phyloP scores from a whole-genome alignment of 2,797 vertebrate species.

The Podarcis siculus region DNA sequence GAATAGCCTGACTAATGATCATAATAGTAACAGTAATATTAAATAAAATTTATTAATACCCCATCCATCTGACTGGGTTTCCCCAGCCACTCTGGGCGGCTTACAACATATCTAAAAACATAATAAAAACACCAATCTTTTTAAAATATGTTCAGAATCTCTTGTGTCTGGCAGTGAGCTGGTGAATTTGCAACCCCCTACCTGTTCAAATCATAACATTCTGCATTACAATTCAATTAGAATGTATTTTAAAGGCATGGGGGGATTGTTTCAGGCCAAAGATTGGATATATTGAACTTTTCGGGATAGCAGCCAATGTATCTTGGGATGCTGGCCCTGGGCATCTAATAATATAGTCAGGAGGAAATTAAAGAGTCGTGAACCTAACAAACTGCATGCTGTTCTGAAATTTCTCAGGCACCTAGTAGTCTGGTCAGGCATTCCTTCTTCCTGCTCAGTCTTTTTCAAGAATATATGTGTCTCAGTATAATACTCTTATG shows the following conservation, averaged over 20 bases:
- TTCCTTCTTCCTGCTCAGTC: background rate
- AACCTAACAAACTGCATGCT: background rate
- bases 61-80: too few relatives aligned
- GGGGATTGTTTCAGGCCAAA: background rate
- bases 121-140: too few relatives aligned
- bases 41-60: too few relatives aligned
- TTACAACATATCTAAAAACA: too few relatives aligned
- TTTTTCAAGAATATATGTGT: background rate
- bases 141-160: background rate
- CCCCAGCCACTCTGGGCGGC: too few relatives aligned
- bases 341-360: background rate
- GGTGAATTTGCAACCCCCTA: background rate
- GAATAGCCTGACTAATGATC: too few relatives aligned
- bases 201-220: background rate
- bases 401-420: constrained; percentile 5
- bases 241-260: background rate
- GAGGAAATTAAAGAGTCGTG: constrained; percentile 26
- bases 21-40: too few relatives aligned
- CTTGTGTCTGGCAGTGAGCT: background rate
- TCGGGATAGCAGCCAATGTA: background rate
- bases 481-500: background rate
- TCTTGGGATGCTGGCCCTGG: constrained; percentile 8
- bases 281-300: background rate
- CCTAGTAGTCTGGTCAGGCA: background rate
- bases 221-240: constrained; percentile 10